Evolutionary conservation across 1,140 invertebrate species (phyloP), one percentile per base, ranked within the genome.

Genomic region (Teleogryllus occipitalis): DNA sequence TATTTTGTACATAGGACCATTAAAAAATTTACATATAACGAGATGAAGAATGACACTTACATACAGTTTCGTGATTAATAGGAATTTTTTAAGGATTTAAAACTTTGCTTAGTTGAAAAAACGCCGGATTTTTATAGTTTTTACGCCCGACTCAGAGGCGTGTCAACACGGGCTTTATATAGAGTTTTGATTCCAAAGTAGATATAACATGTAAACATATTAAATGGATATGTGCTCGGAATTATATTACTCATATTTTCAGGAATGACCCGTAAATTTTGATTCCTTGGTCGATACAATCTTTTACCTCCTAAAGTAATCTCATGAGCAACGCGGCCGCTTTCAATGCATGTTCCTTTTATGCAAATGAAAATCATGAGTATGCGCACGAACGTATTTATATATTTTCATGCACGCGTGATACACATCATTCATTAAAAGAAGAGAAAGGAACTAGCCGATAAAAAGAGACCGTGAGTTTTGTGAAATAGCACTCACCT

Each of bases 1-100:
- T 65, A 65, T 65, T 65, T 65, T 65, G 54, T 65, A 65, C 54
- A 65, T 65, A 65, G 54, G 54, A 65, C 54, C 54, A 65, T 65
- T 65, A 65, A 65, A 65, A 65, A 65, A 65, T 65, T 65, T 65
- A 65, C 54, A 65, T 65, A 65, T 65, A 65, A 18, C 54, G 54
- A 65, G 54, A 65, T 65, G 54, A 65, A 65, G 54, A 65, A 65
- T 65, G 54, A 65, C 54, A 65, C 54, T 65, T 65, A 65, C 54
- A 65, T 65, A 10, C 54, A 65, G 54, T 65, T 65, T 65, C 54
- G 54, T 65, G 54, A 65, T 65, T 65, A 65, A 65, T 65, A 65
- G 54, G 54, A 65, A 65, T 65, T 65, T 65, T 65, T 65, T 65
- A 65, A 65, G 54, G 54, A 65, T 65, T 65, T 65, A 65, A 65